These are phyloP conservation scores for Cnemophilus loriae DNA, from an alignment of 2,113 vertebrate species.

Conservation along the genomic window DNA sequence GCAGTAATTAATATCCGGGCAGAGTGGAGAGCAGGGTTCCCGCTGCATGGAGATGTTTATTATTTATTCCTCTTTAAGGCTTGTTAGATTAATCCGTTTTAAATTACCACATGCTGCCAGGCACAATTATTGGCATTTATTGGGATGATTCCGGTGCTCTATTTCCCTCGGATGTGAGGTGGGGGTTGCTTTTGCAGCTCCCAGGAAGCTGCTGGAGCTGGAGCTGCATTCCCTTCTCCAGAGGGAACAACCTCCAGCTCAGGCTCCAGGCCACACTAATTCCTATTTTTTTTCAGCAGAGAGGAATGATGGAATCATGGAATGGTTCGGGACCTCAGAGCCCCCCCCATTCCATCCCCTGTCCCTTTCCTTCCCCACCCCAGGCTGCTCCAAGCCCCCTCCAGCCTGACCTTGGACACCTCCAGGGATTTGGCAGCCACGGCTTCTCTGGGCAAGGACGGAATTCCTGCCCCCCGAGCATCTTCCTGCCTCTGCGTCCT, in stretches of 20 bases:
- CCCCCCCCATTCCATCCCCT: neutral
- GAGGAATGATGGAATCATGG: neutral
- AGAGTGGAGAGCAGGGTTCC: neutral
- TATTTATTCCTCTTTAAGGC: conserved; percentile 45
- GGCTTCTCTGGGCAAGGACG: neutral
- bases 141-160: neutral
- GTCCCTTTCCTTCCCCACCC: neutral
- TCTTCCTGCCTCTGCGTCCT: neutral
- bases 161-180: neutral
- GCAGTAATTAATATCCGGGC: neutral
- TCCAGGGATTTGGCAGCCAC: neutral
- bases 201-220: neutral
- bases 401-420: neutral
- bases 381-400: neutral
- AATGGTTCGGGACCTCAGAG: neutral
- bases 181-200: neutral
- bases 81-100: conserved; percentile 45
- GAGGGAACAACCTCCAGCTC: neutral
- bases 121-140: conserved; percentile 48
- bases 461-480: neutral
- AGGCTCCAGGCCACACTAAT: accelerated
- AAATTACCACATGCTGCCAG: conserved; percentile 31
- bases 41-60: conserved; percentile 20
- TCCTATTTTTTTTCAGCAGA: neutral
- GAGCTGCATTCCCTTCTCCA: neutral